Evolutionary conservation across 2,888 invertebrate species (phyloP).

Genomic region (Cheilosia impressa): DNA sequence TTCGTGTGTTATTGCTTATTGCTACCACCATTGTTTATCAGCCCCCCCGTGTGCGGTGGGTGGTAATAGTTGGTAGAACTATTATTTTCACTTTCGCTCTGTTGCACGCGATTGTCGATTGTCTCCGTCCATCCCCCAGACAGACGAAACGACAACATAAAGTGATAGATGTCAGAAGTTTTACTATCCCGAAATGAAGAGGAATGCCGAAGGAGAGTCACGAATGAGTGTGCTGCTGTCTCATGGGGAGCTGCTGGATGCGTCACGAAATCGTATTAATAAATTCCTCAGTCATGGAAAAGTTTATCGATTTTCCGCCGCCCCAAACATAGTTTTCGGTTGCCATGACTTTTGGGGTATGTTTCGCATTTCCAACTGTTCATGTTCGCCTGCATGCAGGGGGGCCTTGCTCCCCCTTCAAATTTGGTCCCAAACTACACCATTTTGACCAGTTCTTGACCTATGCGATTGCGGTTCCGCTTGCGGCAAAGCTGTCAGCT

Average conservation of each 20-base stretch:
- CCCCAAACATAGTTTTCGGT: not conserved
- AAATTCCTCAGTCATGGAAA: conserved; percentile 58
- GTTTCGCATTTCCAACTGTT: not conserved
- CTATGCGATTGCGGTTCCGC: conserved; percentile 41
- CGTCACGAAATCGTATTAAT: conserved; percentile 54
- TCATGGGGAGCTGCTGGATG: conserved; percentile 22
- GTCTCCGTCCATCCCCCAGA: not conserved
- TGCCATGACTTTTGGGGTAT: not conserved
- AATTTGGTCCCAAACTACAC: conserved; percentile 1
- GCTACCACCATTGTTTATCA: conserved; percentile 48
- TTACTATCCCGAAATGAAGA: conserved; percentile 19
- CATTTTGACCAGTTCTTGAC: conserved; percentile 60
- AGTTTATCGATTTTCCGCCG: conserved; percentile 55
- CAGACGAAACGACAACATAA: conserved; percentile 14
- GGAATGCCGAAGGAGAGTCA: conserved; percentile 18
- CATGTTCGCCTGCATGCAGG: too few relatives aligned
- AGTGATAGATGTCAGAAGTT: conserved; percentile 31
- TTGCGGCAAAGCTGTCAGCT: conserved; percentile 38
- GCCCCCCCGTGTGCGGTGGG: conserved; percentile 15
- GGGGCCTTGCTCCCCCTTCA: not conserved
- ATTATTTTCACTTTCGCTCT: conserved; percentile 59
- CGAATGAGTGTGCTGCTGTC: conserved; percentile 13
- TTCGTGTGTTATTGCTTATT: conserved; percentile 33
- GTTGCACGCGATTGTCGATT: conserved; percentile 44
- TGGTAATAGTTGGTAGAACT: conserved; percentile 1